Evolutionary conservation across 2,888 invertebrate species (phyloP).

Genomic region (Tipula confusa): DNA sequence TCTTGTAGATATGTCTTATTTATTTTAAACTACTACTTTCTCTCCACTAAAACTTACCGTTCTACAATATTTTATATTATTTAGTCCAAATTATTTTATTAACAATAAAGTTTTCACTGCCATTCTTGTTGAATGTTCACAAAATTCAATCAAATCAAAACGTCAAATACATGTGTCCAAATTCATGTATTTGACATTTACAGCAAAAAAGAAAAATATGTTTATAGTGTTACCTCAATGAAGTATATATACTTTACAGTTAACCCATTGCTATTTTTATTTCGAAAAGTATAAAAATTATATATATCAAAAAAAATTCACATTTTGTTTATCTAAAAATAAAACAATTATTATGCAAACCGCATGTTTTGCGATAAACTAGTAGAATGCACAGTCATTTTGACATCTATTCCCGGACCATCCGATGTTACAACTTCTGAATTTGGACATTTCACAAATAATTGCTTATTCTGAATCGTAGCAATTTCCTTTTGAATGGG

Average conservation of each 20-base stretch:
- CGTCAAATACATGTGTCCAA: neutral
- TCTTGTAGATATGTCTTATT: too few species aligned
- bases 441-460: neutral
- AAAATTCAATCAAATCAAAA: too few species aligned
- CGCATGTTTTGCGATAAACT: neutral
- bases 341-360: neutral
- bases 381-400: neutral
- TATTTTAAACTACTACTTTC: too few species aligned
- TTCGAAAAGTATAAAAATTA: neutral
- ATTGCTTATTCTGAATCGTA: neutral
- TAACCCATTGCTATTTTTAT: too few species aligned
- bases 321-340: neutral
- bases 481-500: slow-evolving; percentile 14
- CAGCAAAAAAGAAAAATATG: neutral
- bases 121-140: too few species aligned
- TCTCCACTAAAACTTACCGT: too few species aligned
- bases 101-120: too few species aligned
- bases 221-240: neutral
- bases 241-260: neutral
- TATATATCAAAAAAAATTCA: neutral
- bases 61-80: too few species aligned
- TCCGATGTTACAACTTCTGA: neutral
- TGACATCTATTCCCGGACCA: neutral
- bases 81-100: too few species aligned
- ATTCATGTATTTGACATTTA: neutral